These are phyloP conservation scores for Hylaeus anthracinus DNA, from an alignment of 1,140 invertebrate species.

Conservation along the genomic window DNA sequence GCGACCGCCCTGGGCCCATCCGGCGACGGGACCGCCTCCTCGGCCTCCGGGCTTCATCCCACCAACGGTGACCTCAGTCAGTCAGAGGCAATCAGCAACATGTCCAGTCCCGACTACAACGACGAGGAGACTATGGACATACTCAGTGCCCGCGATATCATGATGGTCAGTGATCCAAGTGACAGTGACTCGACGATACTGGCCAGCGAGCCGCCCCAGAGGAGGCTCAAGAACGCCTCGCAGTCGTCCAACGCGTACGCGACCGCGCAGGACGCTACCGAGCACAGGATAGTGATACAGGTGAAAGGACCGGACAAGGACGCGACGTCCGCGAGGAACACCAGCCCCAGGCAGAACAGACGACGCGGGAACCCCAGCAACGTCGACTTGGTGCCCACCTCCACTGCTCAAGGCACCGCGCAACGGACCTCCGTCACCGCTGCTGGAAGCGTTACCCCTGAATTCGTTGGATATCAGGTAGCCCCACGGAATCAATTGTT, in stretches of 20 bases:
- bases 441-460: constrained; percentile 70
- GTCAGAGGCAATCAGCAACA: constrained; percentile 91
- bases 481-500: background rate
- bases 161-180: constrained; percentile 93
- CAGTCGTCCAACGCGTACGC: constrained; percentile 73
- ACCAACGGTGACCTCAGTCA: constrained; percentile 85
- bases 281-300: constrained; percentile 92
- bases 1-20: constrained; percentile 61
- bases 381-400: constrained; percentile 48
- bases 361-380: constrained; percentile 61
- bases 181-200: constrained; percentile 91
- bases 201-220: constrained; percentile 88
- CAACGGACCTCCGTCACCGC: constrained; percentile 56
- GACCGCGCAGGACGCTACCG: constrained; percentile 80
- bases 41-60: constrained; percentile 69
- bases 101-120: constrained; percentile 92
- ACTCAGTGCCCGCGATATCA: constrained; percentile 86
- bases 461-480: constrained; percentile 79
- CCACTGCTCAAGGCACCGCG: constrained; percentile 46
- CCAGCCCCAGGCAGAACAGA: constrained; percentile 70
- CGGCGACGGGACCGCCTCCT: constrained; percentile 63
- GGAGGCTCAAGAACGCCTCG: constrained; percentile 81
- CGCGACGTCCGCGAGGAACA: constrained; percentile 65
- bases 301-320: constrained; percentile 88
- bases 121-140: constrained; percentile 86